A percentile compares a stretch with the other conserved stretches of the same genome.
Evolutionary conservation across 2,888 invertebrate species (phyloP).

Genomic region (Metacarcinus magister): DNA sequence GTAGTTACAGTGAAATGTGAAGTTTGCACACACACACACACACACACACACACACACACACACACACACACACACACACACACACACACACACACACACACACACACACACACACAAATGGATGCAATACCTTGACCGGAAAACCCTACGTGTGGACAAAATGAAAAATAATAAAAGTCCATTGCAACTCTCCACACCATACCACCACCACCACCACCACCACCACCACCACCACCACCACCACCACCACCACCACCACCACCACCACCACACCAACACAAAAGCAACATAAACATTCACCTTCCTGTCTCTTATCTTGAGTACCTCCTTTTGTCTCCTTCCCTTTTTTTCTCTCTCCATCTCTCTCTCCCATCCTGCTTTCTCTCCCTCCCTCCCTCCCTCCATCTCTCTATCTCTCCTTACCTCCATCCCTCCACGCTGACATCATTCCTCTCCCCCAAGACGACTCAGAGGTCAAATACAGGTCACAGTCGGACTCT

Average conservation of each 20-base stretch:
- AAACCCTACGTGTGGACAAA: slow-evolving; percentile 2
- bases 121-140: slow-evolving; percentile 15
- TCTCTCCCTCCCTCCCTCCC: background rate
- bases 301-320: too few relatives aligned
- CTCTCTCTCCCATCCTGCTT: background rate
- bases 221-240: too few relatives aligned
- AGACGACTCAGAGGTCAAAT: background rate
- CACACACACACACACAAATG: slow-evolving; percentile 57
- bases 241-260: too few relatives aligned
- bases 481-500: background rate
- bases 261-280: too few relatives aligned
- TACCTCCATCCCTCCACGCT: background rate
- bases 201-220: too few relatives aligned
- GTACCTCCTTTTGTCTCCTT: background rate
- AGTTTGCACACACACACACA: slow-evolving; percentile 55
- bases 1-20: background rate
- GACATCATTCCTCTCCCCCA: background rate
- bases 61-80: slow-evolving; percentile 62
- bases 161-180: slow-evolving; percentile 26
- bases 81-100: slow-evolving; percentile 61
- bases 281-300: too few relatives aligned
- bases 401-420: background rate
- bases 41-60: slow-evolving; percentile 59
- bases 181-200: background rate
- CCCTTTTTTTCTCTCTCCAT: too few relatives aligned